Evolutionary conservation across 2,888 invertebrate species (phyloP), one percentile per base, ranked within the genome.

Genomic region (Microctonus hyperodae): DNA sequence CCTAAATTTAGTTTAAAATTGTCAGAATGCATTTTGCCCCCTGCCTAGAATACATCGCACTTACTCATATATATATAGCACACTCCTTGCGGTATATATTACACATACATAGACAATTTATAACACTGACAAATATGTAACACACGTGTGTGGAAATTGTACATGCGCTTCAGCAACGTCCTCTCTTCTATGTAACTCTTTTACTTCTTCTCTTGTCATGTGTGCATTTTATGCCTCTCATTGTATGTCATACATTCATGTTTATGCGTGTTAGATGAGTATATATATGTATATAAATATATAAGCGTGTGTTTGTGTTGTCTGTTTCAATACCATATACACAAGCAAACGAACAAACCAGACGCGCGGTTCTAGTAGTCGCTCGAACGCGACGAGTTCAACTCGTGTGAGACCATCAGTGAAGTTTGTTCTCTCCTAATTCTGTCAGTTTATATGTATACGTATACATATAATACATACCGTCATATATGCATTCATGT

Each of bases 331-430:
- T 61, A 58, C 23, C 31, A 33, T 35, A 56, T 56, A 31, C 56
- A 48, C 44, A 60, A 28, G 10, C 16, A 44, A 60, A 44, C 48
- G 40, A 25, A 60, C 59, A 48, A 48, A 23, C 59, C 37, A 40
- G 33, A 51, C 44, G 48, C 60, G 13, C 35, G 61, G n/a, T n/a
- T 61, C 61, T 61, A 61, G 61, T 61, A 61, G 61, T 61, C 51
- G 50, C 16, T 61, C 33, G 61, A 61, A 50, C 50, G 51, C 48
- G 44, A 25, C 31, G 40, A 44, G 44, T 28, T 60, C 28, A 60
- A 60, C 59, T 60, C 59, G 23, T 44, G 23, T 37, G 35, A 23
- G 58, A 16, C 58, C 51, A 51, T 51, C 51, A 13, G 51, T 22
- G 11, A 13, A 51, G 51, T 51, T 51, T 23, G 2, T 25, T 51